Percentiles rank a stretch among this genome's conserved stretches.
Conservation (phyloP, 2,888 invertebrate species). For the Drosophila infuscata region DNA sequence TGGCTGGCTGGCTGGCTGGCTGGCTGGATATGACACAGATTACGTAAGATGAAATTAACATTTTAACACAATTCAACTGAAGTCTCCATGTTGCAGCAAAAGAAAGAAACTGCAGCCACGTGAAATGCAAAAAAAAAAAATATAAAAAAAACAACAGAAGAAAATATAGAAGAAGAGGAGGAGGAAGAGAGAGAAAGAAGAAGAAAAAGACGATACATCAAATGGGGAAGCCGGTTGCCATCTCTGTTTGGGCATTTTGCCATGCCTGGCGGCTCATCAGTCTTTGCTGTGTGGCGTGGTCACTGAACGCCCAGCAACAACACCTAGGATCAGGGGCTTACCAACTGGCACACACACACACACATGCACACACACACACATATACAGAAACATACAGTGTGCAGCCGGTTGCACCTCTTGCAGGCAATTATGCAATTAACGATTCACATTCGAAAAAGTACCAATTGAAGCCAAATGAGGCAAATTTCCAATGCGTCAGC, state of each 20-base stretch:
- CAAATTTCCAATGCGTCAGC: conserved; percentile 65
- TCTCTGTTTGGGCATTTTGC: conserved; percentile 43
- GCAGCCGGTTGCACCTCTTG: conserved; percentile 57
- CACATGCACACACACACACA: conserved; percentile 6
- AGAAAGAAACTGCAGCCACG: conserved; percentile 14
- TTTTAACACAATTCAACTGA: conserved; percentile 79
- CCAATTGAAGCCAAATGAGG: conserved; percentile 70
- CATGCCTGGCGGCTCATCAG: conserved; percentile 62
- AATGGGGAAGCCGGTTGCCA: conserved; percentile 33
- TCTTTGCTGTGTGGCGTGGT: conserved; percentile 64
- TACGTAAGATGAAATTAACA: conserved; percentile 79
- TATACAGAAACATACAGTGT: background rate
- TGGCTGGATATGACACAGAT: conserved; percentile 79
- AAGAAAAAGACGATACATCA: conserved; percentile 33
- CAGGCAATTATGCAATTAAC: conserved; percentile 80
- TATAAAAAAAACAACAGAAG: background rate
- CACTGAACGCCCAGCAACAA: conserved; percentile 39
- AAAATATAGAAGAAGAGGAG: background rate
- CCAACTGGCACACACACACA: conserved; percentile 14
- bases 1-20: conserved; percentile 52
- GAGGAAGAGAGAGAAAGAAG: background rate
- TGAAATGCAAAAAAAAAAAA: conserved; percentile 23
- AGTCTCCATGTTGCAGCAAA: conserved; percentile 47
- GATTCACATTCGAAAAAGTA: conserved; percentile 66
- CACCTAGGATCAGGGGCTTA: conserved; percentile 42